Base-by-base conservation (phyloP, 2,113 vertebrate genomes). In the Shinisaurus crocodilurus region DNA sequence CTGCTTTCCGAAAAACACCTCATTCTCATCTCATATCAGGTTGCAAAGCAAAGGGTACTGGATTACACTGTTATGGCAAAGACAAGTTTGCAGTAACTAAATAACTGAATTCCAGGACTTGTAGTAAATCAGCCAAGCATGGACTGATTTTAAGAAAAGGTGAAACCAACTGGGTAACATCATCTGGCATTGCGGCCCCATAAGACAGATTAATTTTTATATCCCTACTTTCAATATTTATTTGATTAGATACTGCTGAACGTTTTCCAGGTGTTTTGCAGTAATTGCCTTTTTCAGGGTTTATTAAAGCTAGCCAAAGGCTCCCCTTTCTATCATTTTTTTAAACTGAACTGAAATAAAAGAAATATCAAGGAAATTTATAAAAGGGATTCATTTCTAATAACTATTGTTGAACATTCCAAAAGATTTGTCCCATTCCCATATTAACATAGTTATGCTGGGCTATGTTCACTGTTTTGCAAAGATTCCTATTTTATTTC, bases 241-340 rank as follows among this genome's bases (percentile, higher is more conserved):
- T 84, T 77, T 89, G 85, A 82, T 90, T 75, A 92, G 93, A 91
- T 95, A 40, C 6, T 67, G 82, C 70, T 92, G 81, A 93, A 89
- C 82, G 83, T 48, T 60, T 88, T 92, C 87, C 94, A 92, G 89
- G 76, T 45, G 91, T 92, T 90, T 89, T 63, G 79, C 63, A 89
- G 85, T 93, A 92, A 74, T 83, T 94, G 93, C 81, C 77, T 82
- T 93, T 79, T 63, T 37, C 65, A 80, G 91, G 63, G 77, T 20
- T 2, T 43, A 82, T 48, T 86, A 4, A 25, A 45, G 57, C 87
- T 54, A 88, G 34, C 45, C 2, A 91, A 85, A 45, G 32, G 79
- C 23, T 81, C 32, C 84, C 74, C 48, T 67, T 6, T 82, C 5
- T 83, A 27, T 1, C 45, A 67, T 37, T 63, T 69, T 60, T 60